Evolutionary conservation across 2,797 vertebrate species (phyloP).

Genomic region (Knipowitschia caucasica): DNA sequence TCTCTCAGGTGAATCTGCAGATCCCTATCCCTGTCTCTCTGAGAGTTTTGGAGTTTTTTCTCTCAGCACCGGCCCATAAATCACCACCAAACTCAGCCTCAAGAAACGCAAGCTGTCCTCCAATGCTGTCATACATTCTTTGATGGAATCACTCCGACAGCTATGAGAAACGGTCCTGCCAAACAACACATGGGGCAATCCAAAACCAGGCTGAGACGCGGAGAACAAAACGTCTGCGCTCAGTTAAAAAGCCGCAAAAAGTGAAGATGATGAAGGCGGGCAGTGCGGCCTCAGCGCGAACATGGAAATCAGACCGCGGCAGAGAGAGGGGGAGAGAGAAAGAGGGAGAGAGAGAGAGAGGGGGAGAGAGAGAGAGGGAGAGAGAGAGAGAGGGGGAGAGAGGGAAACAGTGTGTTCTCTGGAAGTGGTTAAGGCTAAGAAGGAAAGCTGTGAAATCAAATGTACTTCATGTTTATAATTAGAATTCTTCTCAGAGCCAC

Average conservation of each 20-base stretch:
- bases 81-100: constrained; percentile 18
- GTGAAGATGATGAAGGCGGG: constrained; percentile 24
- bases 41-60: too few species aligned
- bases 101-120: constrained; percentile 12
- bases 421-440: constrained; percentile 16
- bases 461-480: constrained; percentile 10
- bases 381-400: too few species aligned
- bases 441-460: constrained; percentile 9
- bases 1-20: too few species aligned
- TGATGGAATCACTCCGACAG: constrained; percentile 34
- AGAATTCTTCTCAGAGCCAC: constrained; percentile 14
- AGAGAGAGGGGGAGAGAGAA: too few species aligned
- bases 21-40: too few species aligned
- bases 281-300: constrained; percentile 19
- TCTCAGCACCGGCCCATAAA: constrained; percentile 18
- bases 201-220: constrained; percentile 14
- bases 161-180: constrained; percentile 19
- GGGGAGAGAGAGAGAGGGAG: too few species aligned
- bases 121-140: constrained; percentile 22
- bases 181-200: constrained; percentile 39
- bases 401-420: constrained; percentile 21
- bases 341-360: too few species aligned
- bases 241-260: constrained; percentile 34
- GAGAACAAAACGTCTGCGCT: constrained; percentile 10
- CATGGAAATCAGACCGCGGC: constrained; percentile 10